phyloP scores from a whole-genome alignment of 2,797 vertebrate species.

The Numenius phaeopus region DNA sequence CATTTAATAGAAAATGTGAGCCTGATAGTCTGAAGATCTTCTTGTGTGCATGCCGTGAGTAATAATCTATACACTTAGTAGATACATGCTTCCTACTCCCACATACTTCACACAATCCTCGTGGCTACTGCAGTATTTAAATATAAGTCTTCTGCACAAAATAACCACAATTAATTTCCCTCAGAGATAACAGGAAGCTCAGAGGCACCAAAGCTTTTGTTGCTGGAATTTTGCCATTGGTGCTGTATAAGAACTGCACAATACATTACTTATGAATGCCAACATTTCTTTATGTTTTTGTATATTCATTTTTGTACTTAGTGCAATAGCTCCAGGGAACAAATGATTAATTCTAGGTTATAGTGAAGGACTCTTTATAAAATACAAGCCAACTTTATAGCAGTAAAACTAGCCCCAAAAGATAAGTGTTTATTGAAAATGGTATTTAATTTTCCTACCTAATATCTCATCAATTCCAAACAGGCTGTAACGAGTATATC shows the following conservation, averaged over 20 bases:
- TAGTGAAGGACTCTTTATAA: not conserved
- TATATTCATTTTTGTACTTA: not conserved
- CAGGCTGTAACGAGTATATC: not conserved
- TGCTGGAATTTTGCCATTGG: not conserved
- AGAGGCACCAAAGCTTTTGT: not conserved
- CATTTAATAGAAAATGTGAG: not conserved
- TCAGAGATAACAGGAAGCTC: not conserved
- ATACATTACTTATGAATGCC: not conserved
- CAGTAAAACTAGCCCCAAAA: not conserved
- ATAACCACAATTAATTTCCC: constrained; percentile 1
- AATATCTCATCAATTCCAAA: not conserved
- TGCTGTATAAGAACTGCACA: not conserved
- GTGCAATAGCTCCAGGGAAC: not conserved
- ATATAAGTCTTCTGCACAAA: not conserved
- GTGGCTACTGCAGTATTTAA: not conserved
- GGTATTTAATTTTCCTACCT: not conserved
- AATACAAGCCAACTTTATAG: not conserved
- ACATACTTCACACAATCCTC: not conserved
- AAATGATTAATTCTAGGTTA: not conserved
- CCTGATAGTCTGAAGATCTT: not conserved
- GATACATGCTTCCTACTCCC: not conserved
- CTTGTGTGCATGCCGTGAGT: not conserved
- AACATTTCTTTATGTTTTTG: not conserved
- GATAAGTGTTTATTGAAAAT: not conserved
- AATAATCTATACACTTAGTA: not conserved